Base-by-base conservation (phyloP, 2,888 invertebrate species). In the Herminia tarsipennalis region DNA sequence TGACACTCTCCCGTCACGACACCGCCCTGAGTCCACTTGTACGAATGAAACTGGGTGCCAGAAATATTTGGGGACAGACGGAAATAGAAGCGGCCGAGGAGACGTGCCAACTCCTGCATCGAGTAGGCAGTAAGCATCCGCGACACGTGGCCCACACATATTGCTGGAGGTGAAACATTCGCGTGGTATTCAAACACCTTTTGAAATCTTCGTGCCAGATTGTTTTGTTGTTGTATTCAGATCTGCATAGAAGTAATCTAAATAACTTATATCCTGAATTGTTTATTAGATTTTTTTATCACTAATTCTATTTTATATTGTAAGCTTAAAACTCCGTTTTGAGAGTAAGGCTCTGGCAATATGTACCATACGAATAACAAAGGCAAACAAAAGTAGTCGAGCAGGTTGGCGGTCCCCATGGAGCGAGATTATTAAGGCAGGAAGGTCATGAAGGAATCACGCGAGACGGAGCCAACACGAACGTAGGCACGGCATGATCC, bases 51-150 rank as follows among this genome's bases (percentile, higher is more conserved):
- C 81, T 82, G 77, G 76, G 71, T 88, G 90, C 89, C 89, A 89
- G 87, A 86, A 87, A 85, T 89, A 85, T 88, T 84, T 86, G 84
- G 84, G 83, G 86, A 83, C 85, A 79, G 78, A 73, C 87, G 72
- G 79, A 83, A 90, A 90, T 90, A 91, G 88, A 83, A 70, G 57
- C 73, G 81, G 65, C 72, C 81, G 79, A 81, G 66, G 80, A 66
- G 64, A 62, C 77, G 83, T 89, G 91, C 90, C 90, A 90, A 89
- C 80, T 84, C 68, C 77, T 78, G 78, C 80, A 75, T 75, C 61
- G 72, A 70, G 69, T 70, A 73, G 78, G 74, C 74, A 70, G 67
- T 63, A 70, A 74, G 71, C 76, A 76, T 72, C 67, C 68, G 70
- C 61, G 77, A 76, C 84, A 82, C 82, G 85, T 80, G 84, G 81